Evolutionary conservation across 2,797 vertebrate genomes (phyloP).

Genomic region (Ctenochaetus hawaiiensis): DNA sequence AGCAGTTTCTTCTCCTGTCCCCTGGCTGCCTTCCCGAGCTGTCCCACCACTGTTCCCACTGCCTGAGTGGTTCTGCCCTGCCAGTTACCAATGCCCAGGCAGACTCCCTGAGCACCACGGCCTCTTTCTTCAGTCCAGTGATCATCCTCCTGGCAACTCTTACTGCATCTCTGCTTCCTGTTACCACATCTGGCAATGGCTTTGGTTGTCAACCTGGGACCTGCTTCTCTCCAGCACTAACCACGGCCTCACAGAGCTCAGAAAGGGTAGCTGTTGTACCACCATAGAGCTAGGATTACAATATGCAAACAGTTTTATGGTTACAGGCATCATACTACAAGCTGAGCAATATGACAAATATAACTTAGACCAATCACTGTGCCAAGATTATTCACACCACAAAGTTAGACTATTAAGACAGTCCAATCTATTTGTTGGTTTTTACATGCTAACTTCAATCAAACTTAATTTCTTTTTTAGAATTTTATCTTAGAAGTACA

Average conservation of each 20-base stretch:
- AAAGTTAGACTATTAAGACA: not conserved
- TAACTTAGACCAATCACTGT: constrained; percentile 8
- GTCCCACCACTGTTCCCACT: constrained; percentile 41
- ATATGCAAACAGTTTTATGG: constrained; percentile 2
- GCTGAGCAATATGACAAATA: constrained; percentile 15
- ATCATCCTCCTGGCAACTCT: constrained; percentile 64
- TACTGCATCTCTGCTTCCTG: constrained; percentile 24
- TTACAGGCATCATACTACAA: constrained; percentile 10
- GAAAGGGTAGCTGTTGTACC: constrained; percentile 1
- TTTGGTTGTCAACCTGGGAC: constrained; percentile 40
- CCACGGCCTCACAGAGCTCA: constrained; percentile 23
- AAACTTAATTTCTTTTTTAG: no score
- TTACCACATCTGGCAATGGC: constrained; percentile 54
- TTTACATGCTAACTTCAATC: not conserved
- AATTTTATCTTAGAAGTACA: not conserved
- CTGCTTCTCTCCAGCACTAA: constrained; percentile 24
- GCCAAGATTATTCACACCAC: not conserved
- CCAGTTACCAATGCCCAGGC: constrained; percentile 54
- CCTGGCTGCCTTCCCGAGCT: constrained; percentile 52
- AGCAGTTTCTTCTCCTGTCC: constrained; percentile 42
- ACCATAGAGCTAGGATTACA: constrained; percentile 13
- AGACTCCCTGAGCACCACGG: constrained; percentile 45
- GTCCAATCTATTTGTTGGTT: not conserved
- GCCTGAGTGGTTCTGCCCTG: constrained; percentile 47
- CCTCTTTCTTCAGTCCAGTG: constrained; percentile 56